Evolutionary conservation across 2,797 vertebrate genomes (phyloP), one percentile per base, ranked within the genome.

Genomic region (Sparus aurata): DNA sequence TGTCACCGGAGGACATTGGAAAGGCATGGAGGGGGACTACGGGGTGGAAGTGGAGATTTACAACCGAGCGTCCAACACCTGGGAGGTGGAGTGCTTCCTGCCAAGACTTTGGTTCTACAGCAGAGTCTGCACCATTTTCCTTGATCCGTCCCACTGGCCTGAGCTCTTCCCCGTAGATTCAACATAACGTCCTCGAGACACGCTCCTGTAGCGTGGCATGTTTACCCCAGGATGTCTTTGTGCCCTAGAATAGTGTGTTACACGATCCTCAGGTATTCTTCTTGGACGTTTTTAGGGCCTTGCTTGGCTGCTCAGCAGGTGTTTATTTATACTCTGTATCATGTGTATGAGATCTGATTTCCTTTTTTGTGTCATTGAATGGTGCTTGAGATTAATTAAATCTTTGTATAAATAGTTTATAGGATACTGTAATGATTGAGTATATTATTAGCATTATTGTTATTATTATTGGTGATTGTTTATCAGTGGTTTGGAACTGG

Each of bases 31-130:
- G 0, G 98, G 97, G 0, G 97, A 99, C 90, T 99, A 99, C 65
- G 95, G 91, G 0, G 98, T 99, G 58, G 98, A 98, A 73, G 96
- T 99, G 94, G 98, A 99, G 87, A 94, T 95, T 25, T 99, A 99
- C 1, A 96, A 97, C 88, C 94, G 95, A 0, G 12, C 78, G 0
- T 93, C 93, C 30, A 95, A 98, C 75, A 71, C 92, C 80, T 99
- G 98, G 98, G 95, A 88, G 0, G 85, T 96, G 63, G 97, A 97
- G 25, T 91, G 97, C 5, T 93, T 94, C 77, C 95, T 99, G 61
- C 98, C 98, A 2, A 96, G 96, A 64, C 96, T 97, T 61, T 99
- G 98, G 98, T 96, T 98, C 89, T 99, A 98, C 93, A 98, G 97
- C 0, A 95, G 96, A 22, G 94, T 96, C 52, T 96, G 96, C 6